Evolutionary conservation across 1,140 invertebrate genomes (phyloP), one percentile per base, ranked within the genome.

Genomic region (Aphelenchoides besseyi): DNA sequence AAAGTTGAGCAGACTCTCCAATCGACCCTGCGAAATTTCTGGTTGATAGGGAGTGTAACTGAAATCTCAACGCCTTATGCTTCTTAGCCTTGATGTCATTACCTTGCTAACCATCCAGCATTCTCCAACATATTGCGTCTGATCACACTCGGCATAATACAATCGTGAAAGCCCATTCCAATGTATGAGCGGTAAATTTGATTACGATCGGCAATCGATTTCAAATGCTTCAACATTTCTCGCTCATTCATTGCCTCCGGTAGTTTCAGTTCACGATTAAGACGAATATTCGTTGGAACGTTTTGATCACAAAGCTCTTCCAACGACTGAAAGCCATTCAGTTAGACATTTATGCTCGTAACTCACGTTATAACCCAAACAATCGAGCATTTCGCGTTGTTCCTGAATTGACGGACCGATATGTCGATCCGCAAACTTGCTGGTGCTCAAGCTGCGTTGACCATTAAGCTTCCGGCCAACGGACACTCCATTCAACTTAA

Each of bases 91-190:
- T 16, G 18, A 8, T 3, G 1, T 3, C 1, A 12, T 48, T 48
- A 48, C 41, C 41, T 48, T 23, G 41, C 41, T 23, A 48, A 93
- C 95, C 95, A 98, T 87, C 95, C 95, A 64, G 96, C 95, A 88
- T 98, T 98, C 88, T 98, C 95, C 82, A 98, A 95, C 75, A 98
- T 92, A 83, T 99, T 98, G 73, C 95, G 88, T 87, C 93, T 89
- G 68, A 99, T 98, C 0, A 93, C 91, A 74, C 94, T 91, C 0
- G 96, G 96, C 5, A 94, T 91, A 80, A 92, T 91, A 33, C 94
- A 97, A 85, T 96, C 96, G 85, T 97, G 91, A 85, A 97, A 98
- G 0, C 96, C 96, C 91, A 98, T 95, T 0, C 96, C 96, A 18
- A 99, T 96, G 82, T 93, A 99, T 2, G 92, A 92, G 68, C 94